These are phyloP conservation scores for Rhabdophis nuchalis DNA, from an alignment of 2,797 vertebrate genomes.

Conservation along the genomic window DNA sequence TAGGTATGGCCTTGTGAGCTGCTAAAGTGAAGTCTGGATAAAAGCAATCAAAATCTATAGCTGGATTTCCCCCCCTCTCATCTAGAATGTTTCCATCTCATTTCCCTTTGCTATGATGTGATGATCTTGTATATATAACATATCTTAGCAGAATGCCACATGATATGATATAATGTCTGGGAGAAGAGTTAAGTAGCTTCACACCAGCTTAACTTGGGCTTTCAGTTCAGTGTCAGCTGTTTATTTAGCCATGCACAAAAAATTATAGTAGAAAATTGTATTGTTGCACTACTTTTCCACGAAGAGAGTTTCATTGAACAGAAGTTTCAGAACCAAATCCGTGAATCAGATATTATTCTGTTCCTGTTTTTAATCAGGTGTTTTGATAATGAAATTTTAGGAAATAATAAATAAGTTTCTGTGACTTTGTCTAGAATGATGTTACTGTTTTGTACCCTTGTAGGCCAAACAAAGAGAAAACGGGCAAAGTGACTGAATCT, in stretches of 20 bases:
- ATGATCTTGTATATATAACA: background rate
- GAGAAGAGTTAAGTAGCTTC: conserved; percentile 25
- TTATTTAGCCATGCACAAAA: conserved; percentile 7
- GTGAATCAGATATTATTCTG: background rate
- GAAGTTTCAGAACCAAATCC: background rate
- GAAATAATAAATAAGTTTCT: background rate
- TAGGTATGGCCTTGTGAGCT: conserved; percentile 35
- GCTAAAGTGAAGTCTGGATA: conserved; percentile 24
- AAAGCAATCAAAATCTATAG: conserved; percentile 29
- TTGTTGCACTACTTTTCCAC: background rate
- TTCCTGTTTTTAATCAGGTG: background rate
- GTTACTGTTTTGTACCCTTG: conserved; percentile 30
- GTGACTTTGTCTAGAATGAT: background rate
- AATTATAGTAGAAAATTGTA: background rate
- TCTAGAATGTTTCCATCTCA: background rate
- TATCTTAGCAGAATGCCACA: conserved; percentile 12
- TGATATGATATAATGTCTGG: conserved; percentile 17
- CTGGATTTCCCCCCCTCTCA: background rate
- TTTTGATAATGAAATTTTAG: background rate
- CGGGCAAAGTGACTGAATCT: conserved; percentile 82
- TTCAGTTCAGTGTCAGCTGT: conserved; percentile 17
- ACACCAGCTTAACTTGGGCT: background rate
- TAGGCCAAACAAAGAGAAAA: conserved; percentile 89
- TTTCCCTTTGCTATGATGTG: background rate
- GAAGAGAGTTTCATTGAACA: background rate